phyloP scores from a whole-genome alignment of 1,140 invertebrate genomes.

The Drosophila repletoides region DNA sequence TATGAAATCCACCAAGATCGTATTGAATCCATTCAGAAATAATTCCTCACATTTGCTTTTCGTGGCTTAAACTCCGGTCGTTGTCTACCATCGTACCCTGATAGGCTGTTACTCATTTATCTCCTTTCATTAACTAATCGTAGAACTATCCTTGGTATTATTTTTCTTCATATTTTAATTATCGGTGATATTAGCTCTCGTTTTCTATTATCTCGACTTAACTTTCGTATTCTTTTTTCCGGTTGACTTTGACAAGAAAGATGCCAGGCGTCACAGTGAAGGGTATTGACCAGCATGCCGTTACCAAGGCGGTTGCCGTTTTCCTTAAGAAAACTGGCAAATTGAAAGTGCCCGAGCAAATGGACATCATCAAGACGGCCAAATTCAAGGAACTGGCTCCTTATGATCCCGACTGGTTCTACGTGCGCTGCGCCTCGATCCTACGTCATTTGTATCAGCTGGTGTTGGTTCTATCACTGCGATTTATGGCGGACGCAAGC shows the following conservation, averaged over 20 bases:
- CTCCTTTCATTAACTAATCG: no score
- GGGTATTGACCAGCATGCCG: conserved; percentile 99
- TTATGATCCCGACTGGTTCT: conserved; percentile 99
- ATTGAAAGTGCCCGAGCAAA: conserved; percentile 98
- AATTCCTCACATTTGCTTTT: no score
- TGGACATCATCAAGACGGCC: conserved; percentile 97
- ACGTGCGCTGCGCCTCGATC: conserved; percentile 95
- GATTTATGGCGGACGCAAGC: conserved; percentile 97
- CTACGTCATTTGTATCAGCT: conserved; percentile 96
- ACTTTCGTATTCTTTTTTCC: conserved; percentile 82
- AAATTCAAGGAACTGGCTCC: conserved; percentile 98
- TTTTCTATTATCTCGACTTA: no score
- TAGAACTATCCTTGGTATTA: no score
- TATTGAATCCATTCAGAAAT: no score
- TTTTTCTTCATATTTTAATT: no score
- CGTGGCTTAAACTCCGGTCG: no score
- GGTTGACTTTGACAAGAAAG: conserved; percentile 83
- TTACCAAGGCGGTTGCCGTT: conserved; percentile 96
- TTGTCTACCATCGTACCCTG: no score
- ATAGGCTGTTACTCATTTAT: no score
- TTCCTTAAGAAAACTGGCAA: conserved; percentile 99
- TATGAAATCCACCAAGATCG: no score
- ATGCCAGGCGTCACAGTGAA: conserved; percentile 96
- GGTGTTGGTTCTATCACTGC: conserved; percentile 97
- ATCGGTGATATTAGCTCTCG: no score